Base-by-base conservation (phyloP, 1,140 invertebrate species). In the Luehdorfia chinensis region DNA sequence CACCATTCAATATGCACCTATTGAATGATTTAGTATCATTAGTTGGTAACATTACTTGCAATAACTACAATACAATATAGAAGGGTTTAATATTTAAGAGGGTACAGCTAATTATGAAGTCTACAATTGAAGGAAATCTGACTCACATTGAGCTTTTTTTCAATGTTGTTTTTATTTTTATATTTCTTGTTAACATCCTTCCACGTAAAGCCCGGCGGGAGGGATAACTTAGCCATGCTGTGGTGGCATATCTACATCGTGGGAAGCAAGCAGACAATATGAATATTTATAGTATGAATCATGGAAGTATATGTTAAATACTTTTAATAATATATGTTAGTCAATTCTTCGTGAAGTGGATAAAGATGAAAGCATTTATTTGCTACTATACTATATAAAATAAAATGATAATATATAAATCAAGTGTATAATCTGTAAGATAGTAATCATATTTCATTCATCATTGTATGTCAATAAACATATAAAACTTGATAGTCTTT, bases 141-240 rank as follows among this genome's bases (percentile, higher is more conserved):
- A 75, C 75, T 79, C 66, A 79, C 75, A 65, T 70, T 60, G 43
- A 53, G 55, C 54, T 70, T 64, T 57, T 71, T 64, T 66, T 80
- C 67, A 59, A 68, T 55, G 59, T 46, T 43, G 54, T 55, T 54
- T 65, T 75, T 79, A 75, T 62, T 74, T 74, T 77, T 78, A 64
- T 50, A 58, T 74, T 73, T 79, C 74, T 75, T 83, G 72, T 66
- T 67, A 56, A 74, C 51, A 50, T 83, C 78, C 70, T 73, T 79
- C 78, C 78, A 83, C 25, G 70, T 72, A 73, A 76, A 79, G 64
- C 78, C 78, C 47, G 74, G 74, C 57, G 75, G 72, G 47, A 79
- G 73, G 47, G 70, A 63, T 60, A 79, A 47, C 56, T 76, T 79
- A 68, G 68, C 60, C 71, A 75, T 66, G 50, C 61, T 59, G 58